Evolutionary conservation across 2,888 invertebrate species (phyloP), one percentile per base, ranked within the genome.

Genomic region (Acleris emargana): DNA sequence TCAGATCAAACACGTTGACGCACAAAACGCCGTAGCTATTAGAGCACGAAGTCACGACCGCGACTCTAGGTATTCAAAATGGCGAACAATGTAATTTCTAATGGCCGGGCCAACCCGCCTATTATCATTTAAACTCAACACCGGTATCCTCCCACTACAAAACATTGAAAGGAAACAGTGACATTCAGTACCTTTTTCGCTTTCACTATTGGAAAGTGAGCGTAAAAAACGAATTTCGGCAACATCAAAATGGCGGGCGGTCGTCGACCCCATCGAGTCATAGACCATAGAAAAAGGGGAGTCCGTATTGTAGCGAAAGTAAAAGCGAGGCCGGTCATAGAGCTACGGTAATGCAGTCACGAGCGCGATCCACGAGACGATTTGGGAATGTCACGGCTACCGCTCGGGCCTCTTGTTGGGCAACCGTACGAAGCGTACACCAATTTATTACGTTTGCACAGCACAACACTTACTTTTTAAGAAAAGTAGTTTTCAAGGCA

Each of bases 161-260:
- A 86, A 81, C 79, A 84, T 83, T 86, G 88, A 91, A 91, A 90
- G 90, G 91, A 91, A 88, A 81, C 88, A 88, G 82, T 90, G 90
- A 90, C 89, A 90, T 89, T 91, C 84, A 76, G 88, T 87, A 88
- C 88, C 82, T 90, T 89, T 60, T 89, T 90, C 91, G 89, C 92
- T 92, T 92, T 92, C 92, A 92, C 92, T 87, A 90, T 92, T 92
- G 91, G 92, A 92, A 92, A 92, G 92, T 91, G 87, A 91, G 88
- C 87, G 91, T 91, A 91, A 91, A 91, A 91, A 91, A 88, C 83
- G 83, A 83, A 91, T 89, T 91, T 92, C 90, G 92, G 90, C 90
- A 91, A 87, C 88, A 75, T 76, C 86, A 82, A 84, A 86, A 88
- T 85, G 87, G 83, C 84, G 84, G 69, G 78, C 82, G 91, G 83